phyloP scores from a whole-genome alignment of 2,113 vertebrate genomes.

The Rhinoptilus africanus region DNA sequence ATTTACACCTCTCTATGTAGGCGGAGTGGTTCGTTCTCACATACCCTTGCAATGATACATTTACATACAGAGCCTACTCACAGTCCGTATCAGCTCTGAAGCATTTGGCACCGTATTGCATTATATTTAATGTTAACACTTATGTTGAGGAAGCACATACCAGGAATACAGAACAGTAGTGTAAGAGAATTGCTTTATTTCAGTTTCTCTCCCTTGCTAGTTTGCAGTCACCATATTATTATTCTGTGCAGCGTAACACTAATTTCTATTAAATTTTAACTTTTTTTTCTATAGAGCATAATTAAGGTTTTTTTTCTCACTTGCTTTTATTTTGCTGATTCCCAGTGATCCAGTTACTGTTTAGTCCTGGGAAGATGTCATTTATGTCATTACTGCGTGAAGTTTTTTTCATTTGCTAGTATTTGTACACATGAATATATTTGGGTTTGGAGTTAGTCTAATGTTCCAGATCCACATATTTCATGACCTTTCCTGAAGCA shows the following conservation, averaged over 20 bases:
- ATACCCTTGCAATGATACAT: constrained; percentile 49
- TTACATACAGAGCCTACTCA: constrained; percentile 57
- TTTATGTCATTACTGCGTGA: background rate
- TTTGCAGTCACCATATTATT: background rate
- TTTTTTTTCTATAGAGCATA: background rate
- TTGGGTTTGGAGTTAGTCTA: background rate
- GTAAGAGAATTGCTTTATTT: background rate
- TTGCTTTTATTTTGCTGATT: background rate
- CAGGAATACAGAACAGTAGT: constrained; percentile 11
- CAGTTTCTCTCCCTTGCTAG: background rate
- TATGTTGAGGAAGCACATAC: constrained; percentile 22
- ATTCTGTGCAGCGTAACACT: background rate
- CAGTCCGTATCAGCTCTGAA: constrained; percentile 33
- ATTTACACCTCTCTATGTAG: constrained; percentile 42
- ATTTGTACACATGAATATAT: background rate
- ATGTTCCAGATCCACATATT: background rate
- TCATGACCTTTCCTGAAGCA: background rate
- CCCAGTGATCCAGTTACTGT: background rate
- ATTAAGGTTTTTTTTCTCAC: background rate
- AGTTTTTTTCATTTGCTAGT: background rate
- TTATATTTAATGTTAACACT: constrained; percentile 51
- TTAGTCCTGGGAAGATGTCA: background rate
- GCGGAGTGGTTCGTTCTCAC: constrained; percentile 48
- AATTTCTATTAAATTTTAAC: background rate
- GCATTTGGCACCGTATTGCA: constrained; percentile 24